Conservation (phyloP, 2,888 invertebrate species). For the Drosophila buzzatii region DNA sequence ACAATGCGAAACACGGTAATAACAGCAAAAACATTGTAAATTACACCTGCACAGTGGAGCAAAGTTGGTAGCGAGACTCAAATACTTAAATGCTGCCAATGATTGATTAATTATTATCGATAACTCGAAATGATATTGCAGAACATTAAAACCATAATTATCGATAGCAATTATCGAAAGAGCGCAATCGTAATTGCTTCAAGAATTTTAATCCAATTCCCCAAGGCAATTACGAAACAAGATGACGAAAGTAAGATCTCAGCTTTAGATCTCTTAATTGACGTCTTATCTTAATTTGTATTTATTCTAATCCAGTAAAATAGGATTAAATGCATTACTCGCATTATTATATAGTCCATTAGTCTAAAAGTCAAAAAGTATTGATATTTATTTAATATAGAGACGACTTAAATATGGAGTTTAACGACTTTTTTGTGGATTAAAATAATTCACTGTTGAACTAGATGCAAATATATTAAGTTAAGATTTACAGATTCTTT, state of each 20-base stretch:
- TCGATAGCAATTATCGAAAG: background rate
- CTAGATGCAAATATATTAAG: background rate
- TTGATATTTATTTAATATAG: background rate
- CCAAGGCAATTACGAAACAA: slow-evolving; percentile 5
- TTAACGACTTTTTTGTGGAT: background rate
- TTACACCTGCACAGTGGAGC: slow-evolving; percentile 38
- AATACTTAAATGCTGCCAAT: background rate
- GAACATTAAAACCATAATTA: background rate
- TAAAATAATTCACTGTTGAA: background rate
- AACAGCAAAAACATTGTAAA: slow-evolving; percentile 6
- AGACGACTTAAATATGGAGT: background rate
- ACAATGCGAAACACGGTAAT: slow-evolving; percentile 18
- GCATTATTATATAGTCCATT: slow-evolving; percentile 15
- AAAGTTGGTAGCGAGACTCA: too few species aligned
- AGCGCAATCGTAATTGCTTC: background rate
- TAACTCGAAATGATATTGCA: background rate
- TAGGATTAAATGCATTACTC: background rate
- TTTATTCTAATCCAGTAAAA: slow-evolving; percentile 20
- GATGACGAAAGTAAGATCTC: slow-evolving; percentile 7
- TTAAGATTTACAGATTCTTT: background rate
- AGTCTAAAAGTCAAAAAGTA: too few species aligned
- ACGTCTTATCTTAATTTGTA: background rate
- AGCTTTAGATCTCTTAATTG: background rate
- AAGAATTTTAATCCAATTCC: background rate
- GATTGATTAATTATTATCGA: background rate